A percentile compares a stretch with the other conserved stretches of the same genome.
phyloP scores from a whole-genome alignment of 2,797 vertebrate species.

The Sebastes vulpes region DNA sequence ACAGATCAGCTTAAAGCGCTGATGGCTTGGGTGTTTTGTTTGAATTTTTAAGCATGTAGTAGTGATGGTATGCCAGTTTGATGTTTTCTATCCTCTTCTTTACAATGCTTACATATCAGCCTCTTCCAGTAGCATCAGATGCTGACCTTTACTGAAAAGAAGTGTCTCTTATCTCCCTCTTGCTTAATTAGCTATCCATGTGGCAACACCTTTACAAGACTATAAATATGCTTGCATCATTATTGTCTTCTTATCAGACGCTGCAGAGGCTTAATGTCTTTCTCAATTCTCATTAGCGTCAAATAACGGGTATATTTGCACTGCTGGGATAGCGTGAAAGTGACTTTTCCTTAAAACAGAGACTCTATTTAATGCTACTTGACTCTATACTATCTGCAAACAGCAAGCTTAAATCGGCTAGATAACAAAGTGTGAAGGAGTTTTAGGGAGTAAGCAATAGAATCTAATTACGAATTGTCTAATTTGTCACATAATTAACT shows the following conservation, averaged over 20 bases:
- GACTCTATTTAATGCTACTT: conserved; percentile 6
- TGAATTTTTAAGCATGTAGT: neutral
- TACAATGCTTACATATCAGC: neutral
- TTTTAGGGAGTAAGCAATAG: neutral
- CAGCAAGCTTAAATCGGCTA: neutral
- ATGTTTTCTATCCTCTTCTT: conserved; percentile 4
- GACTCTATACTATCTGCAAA: conserved; percentile 6
- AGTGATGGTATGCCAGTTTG: neutral
- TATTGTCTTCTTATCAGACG: conserved; percentile 65
- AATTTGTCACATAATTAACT: conserved; percentile 6
- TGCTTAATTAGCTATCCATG: conserved; percentile 69
- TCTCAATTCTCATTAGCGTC: conserved; percentile 65
- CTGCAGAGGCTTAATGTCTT: conserved; percentile 54
- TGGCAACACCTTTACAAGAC: conserved; percentile 56
- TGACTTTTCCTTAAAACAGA: conserved; percentile 10
- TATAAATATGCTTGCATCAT: conserved; percentile 65
- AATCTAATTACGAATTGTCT: neutral
- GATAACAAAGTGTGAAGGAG: conserved; percentile 19
- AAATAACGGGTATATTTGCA: conserved; percentile 16
- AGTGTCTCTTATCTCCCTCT: conserved; percentile 54
- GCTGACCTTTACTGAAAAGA: conserved; percentile 52
- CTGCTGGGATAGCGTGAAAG: conserved; percentile 33
- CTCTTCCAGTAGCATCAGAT: conserved; percentile 5
- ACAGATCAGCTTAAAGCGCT: conserved; percentile 5
- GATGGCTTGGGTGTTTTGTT: neutral